phyloP scores from a whole-genome alignment of 2,888 invertebrate species.

The Drosophila hamatofila region DNA sequence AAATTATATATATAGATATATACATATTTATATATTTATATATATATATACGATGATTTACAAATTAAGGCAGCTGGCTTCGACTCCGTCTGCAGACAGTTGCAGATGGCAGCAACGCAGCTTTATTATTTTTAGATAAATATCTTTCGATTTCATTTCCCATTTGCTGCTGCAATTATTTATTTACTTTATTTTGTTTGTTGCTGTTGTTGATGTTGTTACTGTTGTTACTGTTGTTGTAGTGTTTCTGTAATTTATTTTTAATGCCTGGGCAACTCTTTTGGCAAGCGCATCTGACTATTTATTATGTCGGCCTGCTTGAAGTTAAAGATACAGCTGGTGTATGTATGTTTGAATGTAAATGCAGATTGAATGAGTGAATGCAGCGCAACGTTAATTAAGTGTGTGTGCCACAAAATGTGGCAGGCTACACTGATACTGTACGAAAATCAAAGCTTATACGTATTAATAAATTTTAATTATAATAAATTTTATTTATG shows the following conservation, averaged over 20 bases:
- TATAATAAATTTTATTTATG: constrained; percentile 8
- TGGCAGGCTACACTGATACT: constrained; percentile 37
- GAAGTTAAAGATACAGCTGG: constrained; percentile 32
- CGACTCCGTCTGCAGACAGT: constrained; percentile 29
- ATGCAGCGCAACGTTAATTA: constrained; percentile 63
- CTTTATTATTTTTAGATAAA: constrained; percentile 81
- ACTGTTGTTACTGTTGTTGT: constrained; percentile 7
- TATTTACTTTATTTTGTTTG: constrained; percentile 71
- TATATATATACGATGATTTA: constrained; percentile 53
- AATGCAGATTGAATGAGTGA: constrained; percentile 35
- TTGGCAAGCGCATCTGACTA: constrained; percentile 51
- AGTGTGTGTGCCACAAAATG: constrained; percentile 57
- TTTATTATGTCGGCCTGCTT: constrained; percentile 60
- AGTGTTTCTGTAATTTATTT: constrained; percentile 62
- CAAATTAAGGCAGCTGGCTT: constrained; percentile 73
- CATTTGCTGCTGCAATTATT: constrained; percentile 62
- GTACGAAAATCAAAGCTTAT: not conserved
- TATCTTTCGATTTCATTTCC: constrained; percentile 75
- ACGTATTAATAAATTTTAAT: constrained; percentile 1
- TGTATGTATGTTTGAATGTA: constrained; percentile 28
- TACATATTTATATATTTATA: constrained; percentile 30
- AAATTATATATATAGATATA: constrained; percentile 12
- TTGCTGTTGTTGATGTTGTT: constrained; percentile 8
- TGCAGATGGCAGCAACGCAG: constrained; percentile 55
- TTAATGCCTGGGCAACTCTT: constrained; percentile 63